Base-by-base conservation (phyloP, 2,888 invertebrate species). In the Pterostichus madidus region DNA sequence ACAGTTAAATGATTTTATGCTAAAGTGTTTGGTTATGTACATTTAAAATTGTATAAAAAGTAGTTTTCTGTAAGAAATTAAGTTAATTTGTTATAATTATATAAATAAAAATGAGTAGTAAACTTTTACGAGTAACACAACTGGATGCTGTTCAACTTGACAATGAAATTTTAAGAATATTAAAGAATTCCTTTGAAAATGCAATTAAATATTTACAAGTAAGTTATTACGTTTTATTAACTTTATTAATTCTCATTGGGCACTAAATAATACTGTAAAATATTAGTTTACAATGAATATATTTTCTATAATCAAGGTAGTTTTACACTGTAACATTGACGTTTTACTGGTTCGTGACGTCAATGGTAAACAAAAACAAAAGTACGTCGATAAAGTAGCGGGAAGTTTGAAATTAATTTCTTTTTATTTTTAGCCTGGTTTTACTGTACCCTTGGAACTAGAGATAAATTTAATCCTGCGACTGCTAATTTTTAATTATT, bases 111-210 rank as follows among this genome's bases (percentile, higher is more conserved):
- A 82, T 82, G 75, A 61, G n/a, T 83, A 77, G 68, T 83, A 88
- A 87, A 84, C 86, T 90, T 83, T 85, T 90, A 81, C 88, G 90
- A 11, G 88, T 90, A 15, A 89, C 89, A 4, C 90, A 90, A 85
- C 91, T 96, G 84, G 97, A 97, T 90, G 95, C 96, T 35, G 91
- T 93, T n/a, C 94, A 95, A 86, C 90, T 97, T 49, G 97, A 97
- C 88, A 92, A 92, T 84, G 96, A 97, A 90, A 93, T 97, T 75
- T 92, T 94, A 84, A 94, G 93, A 84, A 91, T 96, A 71, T 92
- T 97, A 71, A 93, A 93, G 85, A 92, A 93, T 82, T 93, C 95
- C 85, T 87, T 95, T 15, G 91, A 93, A 83, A 92, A 93, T 86
- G 92, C 94, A 64, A 90, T 93, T 1, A 94, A 94, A 87, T 92